Base-by-base conservation (phyloP, 2,113 vertebrate genomes). In the Semicossyphus pulcher region DNA sequence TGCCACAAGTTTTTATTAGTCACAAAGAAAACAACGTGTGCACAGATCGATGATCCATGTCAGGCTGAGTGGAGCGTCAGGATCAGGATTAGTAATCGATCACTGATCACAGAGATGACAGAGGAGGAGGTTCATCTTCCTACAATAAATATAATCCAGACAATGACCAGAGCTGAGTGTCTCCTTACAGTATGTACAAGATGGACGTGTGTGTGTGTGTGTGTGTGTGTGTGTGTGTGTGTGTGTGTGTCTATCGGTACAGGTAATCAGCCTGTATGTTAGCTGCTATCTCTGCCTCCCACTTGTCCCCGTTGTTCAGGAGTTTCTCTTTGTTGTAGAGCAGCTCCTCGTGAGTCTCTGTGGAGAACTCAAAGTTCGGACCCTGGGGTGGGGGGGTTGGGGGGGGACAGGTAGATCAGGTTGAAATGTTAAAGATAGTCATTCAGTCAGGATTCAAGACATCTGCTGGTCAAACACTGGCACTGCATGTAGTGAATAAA, bases 241-340 rank as follows among this genome's bases (percentile, higher is more conserved):
- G 48, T 52, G 41, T 28, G 61, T 5, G 11, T 23, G 11, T 16
- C 76, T 93, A 99, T 90, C 97, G 95, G 83, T 99, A 99, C 11
- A 99, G 94, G 84, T 95, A 98, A 89, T 99, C 97, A 0, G 97
- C 96, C 85, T 98, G 94, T 81, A 99, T 97, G 84, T 99, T 98
- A 80, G 96, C 96, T 0, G 96, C 93, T 0, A 99, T 97, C 92
- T 99, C 97, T 0, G 95, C 94, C 75, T 99, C 97, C 97, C 97
- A 99, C 91, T 98, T 98, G 92, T 98, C 97, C 0, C 97, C 97
- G 0, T 98, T 99, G 92, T 97, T 98, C 66, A 99, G 95, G 47
- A 99, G 93, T 66, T 99, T 99, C 87, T 99, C 97, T 86, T 99
- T 99, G 92, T 99, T 99, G 92, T 98, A 98, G 7, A 99, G 95